phyloP scores from a whole-genome alignment of 2,797 vertebrate genomes.

The Phoxinus dragarum region DNA sequence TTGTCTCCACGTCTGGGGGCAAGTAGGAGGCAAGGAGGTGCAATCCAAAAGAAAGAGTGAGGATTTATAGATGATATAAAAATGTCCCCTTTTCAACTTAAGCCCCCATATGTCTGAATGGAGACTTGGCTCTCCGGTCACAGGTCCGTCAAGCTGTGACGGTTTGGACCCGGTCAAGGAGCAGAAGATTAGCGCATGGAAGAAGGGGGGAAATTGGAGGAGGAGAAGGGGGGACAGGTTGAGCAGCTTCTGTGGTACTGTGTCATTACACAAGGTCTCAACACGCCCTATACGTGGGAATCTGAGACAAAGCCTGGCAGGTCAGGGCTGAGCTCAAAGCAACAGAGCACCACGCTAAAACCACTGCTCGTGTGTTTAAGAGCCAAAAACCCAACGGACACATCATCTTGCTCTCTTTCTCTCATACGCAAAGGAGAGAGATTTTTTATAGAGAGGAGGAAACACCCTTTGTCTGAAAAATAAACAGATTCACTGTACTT shows the following conservation, averaged over 20 bases:
- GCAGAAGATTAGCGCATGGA: slow-evolving; percentile 39
- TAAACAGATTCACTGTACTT: slow-evolving; percentile 53
- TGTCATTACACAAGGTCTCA: slow-evolving; percentile 64
- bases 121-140: neutral
- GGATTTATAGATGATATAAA: slow-evolving; percentile 51
- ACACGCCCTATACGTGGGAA: slow-evolving; percentile 63
- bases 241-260: slow-evolving; percentile 60
- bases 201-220: slow-evolving; percentile 52
- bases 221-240: slow-evolving; percentile 62
- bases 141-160: slow-evolving; percentile 39
- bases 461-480: slow-evolving; percentile 59
- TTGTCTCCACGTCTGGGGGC: slow-evolving; percentile 55
- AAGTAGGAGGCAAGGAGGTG: slow-evolving; percentile 47
- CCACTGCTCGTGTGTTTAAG: slow-evolving; percentile 52
- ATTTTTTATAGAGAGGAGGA: slow-evolving; percentile 63
- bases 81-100: slow-evolving; percentile 26
- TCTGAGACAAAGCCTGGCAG: slow-evolving; percentile 61
- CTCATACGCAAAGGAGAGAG: slow-evolving; percentile 28
- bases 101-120: slow-evolving; percentile 13
- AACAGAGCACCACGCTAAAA: slow-evolving; percentile 51
- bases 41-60: slow-evolving; percentile 23
- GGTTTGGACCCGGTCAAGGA: slow-evolving; percentile 47
- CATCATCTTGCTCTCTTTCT: slow-evolving; percentile 32
- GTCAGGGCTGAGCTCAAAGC: slow-evolving; percentile 56
- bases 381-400: slow-evolving; percentile 54